Evolutionary conservation across 2,797 vertebrate genomes (phyloP).

Genomic region (Neopelma chrysocephalum): DNA sequence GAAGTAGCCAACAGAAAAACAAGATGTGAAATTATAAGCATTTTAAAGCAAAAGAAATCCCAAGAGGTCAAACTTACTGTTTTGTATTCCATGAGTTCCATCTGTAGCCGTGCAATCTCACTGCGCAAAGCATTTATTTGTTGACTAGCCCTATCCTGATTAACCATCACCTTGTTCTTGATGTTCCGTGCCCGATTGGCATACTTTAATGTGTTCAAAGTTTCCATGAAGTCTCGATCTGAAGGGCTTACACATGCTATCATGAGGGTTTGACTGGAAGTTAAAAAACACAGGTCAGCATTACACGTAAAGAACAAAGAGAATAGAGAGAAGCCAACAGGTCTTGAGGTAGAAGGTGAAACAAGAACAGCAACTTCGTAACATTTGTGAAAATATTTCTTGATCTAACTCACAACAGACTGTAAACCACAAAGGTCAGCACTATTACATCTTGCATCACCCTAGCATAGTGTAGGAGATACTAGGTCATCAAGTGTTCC

Average conservation of each 20-base stretch:
- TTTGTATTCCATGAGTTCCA: constrained; percentile 97
- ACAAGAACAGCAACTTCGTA: background rate
- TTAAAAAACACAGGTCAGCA: constrained; percentile 18
- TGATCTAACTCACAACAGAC: background rate
- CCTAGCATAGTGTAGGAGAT: background rate
- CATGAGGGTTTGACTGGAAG: constrained; percentile 93
- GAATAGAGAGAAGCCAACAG: background rate
- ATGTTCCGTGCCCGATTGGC: constrained; percentile 97
- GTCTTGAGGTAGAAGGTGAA: background rate
- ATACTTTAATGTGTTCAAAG: constrained; percentile 93
- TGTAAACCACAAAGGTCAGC: background rate
- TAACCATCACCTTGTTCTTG: constrained; percentile 96
- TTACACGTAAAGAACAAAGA: background rate
- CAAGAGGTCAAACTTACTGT: constrained; percentile 80
- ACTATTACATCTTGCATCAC: background rate
- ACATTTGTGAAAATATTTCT: background rate
- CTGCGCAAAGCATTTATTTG: constrained; percentile 93
- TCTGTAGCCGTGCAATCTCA: constrained; percentile 94
- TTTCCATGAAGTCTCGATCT: constrained; percentile 98
- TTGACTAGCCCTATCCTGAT: constrained; percentile 95
- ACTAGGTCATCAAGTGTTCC: background rate
- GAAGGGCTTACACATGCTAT: constrained; percentile 97
- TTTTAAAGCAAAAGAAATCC: background rate
- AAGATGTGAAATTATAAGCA: background rate
- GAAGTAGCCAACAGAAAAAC: background rate